Base-by-base conservation (phyloP, 2,888 invertebrate species). In the Ischnus inquisitorius region DNA sequence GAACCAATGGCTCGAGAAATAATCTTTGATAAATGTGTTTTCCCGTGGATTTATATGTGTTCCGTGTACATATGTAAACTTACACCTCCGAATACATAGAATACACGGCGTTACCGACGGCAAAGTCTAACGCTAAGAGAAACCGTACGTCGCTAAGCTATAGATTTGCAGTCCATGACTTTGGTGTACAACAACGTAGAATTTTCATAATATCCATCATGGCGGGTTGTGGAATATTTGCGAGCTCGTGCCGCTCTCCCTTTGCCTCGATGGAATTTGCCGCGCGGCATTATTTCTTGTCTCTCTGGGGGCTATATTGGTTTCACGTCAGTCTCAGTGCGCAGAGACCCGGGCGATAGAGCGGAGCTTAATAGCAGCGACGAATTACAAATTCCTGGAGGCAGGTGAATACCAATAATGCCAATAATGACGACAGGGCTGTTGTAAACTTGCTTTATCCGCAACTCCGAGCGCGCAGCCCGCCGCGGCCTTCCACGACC, bases 1-100 rank as follows among this genome's bases (percentile, higher is more conserved):
- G 62, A 68, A 62, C 68, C 67, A 82, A 72, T 82, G 82, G 25
- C 48, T 72, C 72, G 82, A 72, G 28, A 77, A 78, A 77, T 78
- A 82, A 82, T 82, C 72, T 72, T 72, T 82, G 77, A 82, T 82
- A 67, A 77, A 82, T 82, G 77, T 82, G 41, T 78, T 78, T 82
- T 74, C 82, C 60, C 43, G 68, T 34, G 51, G 60, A 82, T 51
- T 34, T 51, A 41, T 48, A 46, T 62, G 39, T 72, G 10, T n/a
- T 41, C 10, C 19, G 12, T 19, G 28, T 22, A 57, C 22, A 16
- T 51, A 16, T 51, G 54, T 22, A 54, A 19, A 19, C 19, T 54
- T 54, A 54, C 19, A 54, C 22, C 54, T 54, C 19, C 8, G 10
- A 54, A 54, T 54, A 22, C 54, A 54, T 54, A 22, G 54, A 22